Percentiles rank a stretch among this genome's conserved stretches.
These are phyloP conservation scores for Lysandra coridon DNA, from an alignment of 2,888 invertebrate species.

Conservation along the genomic window DNA sequence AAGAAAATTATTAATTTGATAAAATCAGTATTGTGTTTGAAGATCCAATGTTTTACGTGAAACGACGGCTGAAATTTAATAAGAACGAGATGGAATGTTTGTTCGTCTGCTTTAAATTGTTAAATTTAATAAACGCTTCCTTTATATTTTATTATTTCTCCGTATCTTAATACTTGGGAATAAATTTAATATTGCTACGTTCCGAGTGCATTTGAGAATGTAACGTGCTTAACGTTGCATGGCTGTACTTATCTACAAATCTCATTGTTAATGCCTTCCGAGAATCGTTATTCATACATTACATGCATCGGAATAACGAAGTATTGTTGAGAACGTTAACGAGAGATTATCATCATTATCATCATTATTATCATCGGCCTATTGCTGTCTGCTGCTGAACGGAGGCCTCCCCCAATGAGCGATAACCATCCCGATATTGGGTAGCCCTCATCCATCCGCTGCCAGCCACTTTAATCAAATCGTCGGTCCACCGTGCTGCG, in stretches of 20 bases:
- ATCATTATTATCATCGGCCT: too few species aligned
- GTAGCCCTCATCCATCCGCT: too few species aligned
- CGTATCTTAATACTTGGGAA: not conserved
- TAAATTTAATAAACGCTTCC: constrained; percentile 7
- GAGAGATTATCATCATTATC: not conserved
- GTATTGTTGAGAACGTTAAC: not conserved
- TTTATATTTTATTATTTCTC: constrained; percentile 2
- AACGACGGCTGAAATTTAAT: constrained; percentile 23
- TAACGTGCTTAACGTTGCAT: not conserved
- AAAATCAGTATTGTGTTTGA: constrained; percentile 26
- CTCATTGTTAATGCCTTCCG: constrained; percentile 3
- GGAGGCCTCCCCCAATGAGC: too few species aligned
- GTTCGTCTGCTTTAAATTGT: constrained; percentile 16
- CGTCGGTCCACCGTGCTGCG: too few species aligned
- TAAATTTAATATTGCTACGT: constrained; percentile 5
- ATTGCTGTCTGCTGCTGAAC: too few species aligned
- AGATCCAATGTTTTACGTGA: constrained; percentile 1
- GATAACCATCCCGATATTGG: too few species aligned
- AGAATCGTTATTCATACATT: not conserved
- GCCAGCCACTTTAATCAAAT: too few species aligned
- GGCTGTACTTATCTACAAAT: not conserved
- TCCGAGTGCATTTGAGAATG: not conserved
- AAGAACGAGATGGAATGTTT: constrained; percentile 19
- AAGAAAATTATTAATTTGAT: constrained; percentile 16
- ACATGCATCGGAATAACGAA: not conserved